Evolutionary conservation across 2,113 vertebrate genomes (phyloP).

Genomic region (Chionomys nivalis): DNA sequence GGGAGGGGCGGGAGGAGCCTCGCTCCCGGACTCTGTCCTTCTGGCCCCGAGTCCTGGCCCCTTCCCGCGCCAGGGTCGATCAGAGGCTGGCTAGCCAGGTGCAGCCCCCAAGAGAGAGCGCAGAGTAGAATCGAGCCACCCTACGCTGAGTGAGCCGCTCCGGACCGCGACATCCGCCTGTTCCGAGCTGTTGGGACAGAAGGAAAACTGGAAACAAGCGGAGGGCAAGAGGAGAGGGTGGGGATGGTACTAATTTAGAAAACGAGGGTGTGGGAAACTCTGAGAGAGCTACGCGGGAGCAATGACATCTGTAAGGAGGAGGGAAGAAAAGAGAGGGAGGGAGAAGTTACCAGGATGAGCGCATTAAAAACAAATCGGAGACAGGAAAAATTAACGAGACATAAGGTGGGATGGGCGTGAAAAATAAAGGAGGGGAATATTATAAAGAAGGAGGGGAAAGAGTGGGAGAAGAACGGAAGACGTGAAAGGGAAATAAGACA

Average conservation of each 20-base stretch:
- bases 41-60: not conserved
- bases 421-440: not conserved
- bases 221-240: not conserved
- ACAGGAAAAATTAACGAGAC: not conserved
- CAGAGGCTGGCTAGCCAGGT: not conserved
- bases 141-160: not conserved
- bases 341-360: not conserved
- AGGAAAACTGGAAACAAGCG: not conserved
- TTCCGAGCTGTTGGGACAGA: not conserved
- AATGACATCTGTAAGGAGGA: not conserved
- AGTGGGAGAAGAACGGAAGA: not conserved
- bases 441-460: not conserved
- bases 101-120: not conserved
- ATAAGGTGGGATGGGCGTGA: not conserved
- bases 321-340: not conserved
- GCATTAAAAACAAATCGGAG: not conserved
- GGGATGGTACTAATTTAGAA: not conserved
- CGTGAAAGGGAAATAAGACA: not conserved
- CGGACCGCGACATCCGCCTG: not conserved
- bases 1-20: constrained; percentile 62
- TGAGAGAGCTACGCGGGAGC: not conserved
- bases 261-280: not conserved
- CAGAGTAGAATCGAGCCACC: not conserved
- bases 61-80: not conserved
- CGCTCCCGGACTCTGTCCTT: constrained; percentile 24